These are phyloP conservation scores for Solea senegalensis DNA, from an alignment of 2,113 vertebrate genomes.

Conservation along the genomic window DNA sequence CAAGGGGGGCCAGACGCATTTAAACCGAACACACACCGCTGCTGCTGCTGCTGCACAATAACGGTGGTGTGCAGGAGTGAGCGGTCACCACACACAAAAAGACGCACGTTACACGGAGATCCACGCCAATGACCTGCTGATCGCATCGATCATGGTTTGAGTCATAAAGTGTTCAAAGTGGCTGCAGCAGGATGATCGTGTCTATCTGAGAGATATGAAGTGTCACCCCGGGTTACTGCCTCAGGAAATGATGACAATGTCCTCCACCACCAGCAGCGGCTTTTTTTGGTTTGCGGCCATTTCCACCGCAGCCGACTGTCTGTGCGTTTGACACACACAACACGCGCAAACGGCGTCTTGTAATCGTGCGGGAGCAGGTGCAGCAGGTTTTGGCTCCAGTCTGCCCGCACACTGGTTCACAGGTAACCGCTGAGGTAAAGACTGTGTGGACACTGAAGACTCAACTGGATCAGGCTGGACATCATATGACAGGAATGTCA, in stretches of 20 bases:
- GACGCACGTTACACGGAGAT: conserved; percentile 15
- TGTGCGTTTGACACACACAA: neutral
- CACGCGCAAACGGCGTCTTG: neutral
- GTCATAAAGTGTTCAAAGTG: neutral
- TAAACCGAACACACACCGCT: conserved; percentile 47
- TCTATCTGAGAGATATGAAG: conserved; percentile 30
- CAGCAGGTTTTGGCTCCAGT: conserved; percentile 12
- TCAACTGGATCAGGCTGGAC: conserved; percentile 20
- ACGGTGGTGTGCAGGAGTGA: conserved; percentile 36
- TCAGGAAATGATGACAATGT: conserved; percentile 68
- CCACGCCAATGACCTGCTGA: conserved; percentile 11
- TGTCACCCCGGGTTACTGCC: conserved; percentile 53
- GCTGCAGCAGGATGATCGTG: neutral
- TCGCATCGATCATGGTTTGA: neutral
- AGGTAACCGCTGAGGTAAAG: conserved; percentile 8
- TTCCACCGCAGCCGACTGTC: conserved; percentile 1
- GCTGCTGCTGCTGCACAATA: conserved; percentile 34
- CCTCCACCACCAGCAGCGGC: conserved; percentile 53
- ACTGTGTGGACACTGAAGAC: conserved; percentile 6
- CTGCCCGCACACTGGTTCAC: conserved; percentile 15
- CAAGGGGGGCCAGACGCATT: conserved; percentile 81
- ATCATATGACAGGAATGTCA: conserved; percentile 83
- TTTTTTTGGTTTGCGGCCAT: conserved; percentile 39
- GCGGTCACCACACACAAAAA: conserved; percentile 3
- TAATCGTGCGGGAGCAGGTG: conserved; percentile 62